Base-by-base conservation (phyloP, 2,797 vertebrate species). In the Pyrocephalus nanus region DNA sequence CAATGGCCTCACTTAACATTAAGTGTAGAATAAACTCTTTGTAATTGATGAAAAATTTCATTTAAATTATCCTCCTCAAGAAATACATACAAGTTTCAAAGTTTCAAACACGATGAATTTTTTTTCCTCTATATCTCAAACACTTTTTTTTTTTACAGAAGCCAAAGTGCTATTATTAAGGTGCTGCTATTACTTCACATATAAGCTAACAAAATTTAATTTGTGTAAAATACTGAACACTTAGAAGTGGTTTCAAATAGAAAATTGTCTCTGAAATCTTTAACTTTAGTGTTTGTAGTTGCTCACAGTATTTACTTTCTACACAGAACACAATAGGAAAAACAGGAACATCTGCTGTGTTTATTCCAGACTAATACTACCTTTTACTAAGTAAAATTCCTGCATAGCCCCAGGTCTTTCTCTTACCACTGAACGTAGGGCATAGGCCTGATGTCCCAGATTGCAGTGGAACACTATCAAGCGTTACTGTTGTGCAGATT, bases 1-100 rank as follows among this genome's bases (percentile, higher is more conserved):
- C 48, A 47, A 32, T 79, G 34, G 4, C 38, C 32, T 79, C 32
- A 11, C 34, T 71, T 71, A 79, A 79, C 19, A 79, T 54, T 54
- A 74, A 57, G 16, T 26, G 32, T 32, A 78, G 38, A 71, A 75
- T 42, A 78, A 61, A 5, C 12, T 57, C 18, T 77, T 73, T 14
- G 38, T 47, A 82, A 61, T 0, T 91, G n/a, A 65, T 70, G 38
- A 53, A 30, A 70, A 42, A 11, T 48, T 67, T 50, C 13, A 34
- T 38, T 85, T 55, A 77, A 62, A 36, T 1, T 0, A 40, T 79
- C 6, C 11, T 82, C 36, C 76, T 40, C 43, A 58, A 76, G 58
- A 89, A 78, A 17, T 60, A 21, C 29, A 88, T 86, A 42, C 8
- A 71, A 71, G 25, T 81, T 95, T 38, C 38, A 47, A 71, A 71